A percentile compares a stretch with the other conserved stretches of the same genome.
phyloP scores from a whole-genome alignment of 2,888 invertebrate species.

The Sympetrum striolatum region DNA sequence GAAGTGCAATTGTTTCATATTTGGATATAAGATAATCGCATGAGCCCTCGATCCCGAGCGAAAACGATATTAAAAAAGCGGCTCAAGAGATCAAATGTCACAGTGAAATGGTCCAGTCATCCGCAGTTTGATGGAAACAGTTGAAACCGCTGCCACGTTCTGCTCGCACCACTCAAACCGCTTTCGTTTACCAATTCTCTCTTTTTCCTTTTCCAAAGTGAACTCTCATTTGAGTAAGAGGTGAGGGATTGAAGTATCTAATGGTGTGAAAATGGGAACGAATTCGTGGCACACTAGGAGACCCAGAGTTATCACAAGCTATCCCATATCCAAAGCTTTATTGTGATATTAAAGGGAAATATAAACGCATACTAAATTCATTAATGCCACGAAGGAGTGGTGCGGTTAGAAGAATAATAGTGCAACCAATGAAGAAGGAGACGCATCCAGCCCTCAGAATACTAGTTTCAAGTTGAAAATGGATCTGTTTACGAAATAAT shows the following conservation, averaged over 20 bases:
- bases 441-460: no score
- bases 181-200: neutral
- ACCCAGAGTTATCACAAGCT: neutral
- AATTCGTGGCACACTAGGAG: neutral
- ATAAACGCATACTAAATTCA: no score
- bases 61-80: neutral
- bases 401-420: no score
- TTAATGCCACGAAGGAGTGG: no score
- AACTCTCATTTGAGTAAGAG: neutral
- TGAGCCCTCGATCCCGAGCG: no score
- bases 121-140: neutral
- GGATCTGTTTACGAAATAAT: no score
- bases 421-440: no score
- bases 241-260: neutral
- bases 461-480: no score
- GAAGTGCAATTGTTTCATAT: no score
- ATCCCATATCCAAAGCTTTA: no score
- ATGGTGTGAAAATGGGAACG: neutral
- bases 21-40: no score
- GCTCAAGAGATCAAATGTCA: neutral
- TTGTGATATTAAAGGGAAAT: no score
- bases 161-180: neutral
- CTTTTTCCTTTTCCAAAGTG: neutral
- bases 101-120: neutral
- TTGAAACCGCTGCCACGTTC: neutral